A percentile compares a stretch with the other conserved stretches of the same genome.
Evolutionary conservation across 1,140 invertebrate genomes (phyloP).

Genomic region (Stegodyphus mimosarum): DNA sequence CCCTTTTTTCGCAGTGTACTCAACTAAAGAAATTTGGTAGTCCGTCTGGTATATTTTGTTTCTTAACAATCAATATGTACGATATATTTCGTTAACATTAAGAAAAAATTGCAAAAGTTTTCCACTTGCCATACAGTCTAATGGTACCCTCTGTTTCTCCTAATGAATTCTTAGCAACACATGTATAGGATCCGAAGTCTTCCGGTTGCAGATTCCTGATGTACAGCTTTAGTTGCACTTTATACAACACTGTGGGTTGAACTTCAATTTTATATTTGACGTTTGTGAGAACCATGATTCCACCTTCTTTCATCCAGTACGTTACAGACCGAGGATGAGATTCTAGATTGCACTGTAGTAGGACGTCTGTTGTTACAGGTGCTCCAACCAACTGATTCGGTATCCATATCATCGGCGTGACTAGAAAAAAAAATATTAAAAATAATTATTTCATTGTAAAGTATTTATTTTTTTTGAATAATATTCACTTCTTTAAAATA

Average conservation of each 20-base stretch:
- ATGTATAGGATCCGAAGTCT: constrained; percentile 91
- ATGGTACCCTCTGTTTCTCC: constrained; percentile 92
- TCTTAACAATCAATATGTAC: too few species aligned
- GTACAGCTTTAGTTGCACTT: constrained; percentile 51
- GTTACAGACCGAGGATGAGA: constrained; percentile 58
- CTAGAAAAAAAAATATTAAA: constrained; percentile 56
- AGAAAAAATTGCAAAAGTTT: background rate
- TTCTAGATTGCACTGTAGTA: constrained; percentile 68
- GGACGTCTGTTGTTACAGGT: constrained; percentile 66
- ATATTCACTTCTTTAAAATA: too few species aligned
- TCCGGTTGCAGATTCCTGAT: constrained; percentile 63
- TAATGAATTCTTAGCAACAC: constrained; percentile 90
- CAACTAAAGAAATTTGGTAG: too few species aligned
- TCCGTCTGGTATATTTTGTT: too few species aligned
- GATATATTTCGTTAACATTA: background rate
- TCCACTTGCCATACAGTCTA: constrained; percentile 76
- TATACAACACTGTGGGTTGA: constrained; percentile 41
- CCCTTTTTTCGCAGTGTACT: too few species aligned
- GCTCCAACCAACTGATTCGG: constrained; percentile 69
- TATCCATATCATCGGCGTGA: constrained; percentile 69
- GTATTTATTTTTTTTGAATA: too few species aligned
- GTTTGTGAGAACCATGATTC: constrained; percentile 60
- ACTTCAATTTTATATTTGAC: constrained; percentile 57
- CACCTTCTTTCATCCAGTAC: constrained; percentile 60
- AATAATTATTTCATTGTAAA: too few species aligned